Percentiles rank a stretch among this genome's conserved stretches.
These are phyloP conservation scores for Pachydiplax longipennis DNA, from an alignment of 2,888 invertebrate genomes.

Conservation along the genomic window DNA sequence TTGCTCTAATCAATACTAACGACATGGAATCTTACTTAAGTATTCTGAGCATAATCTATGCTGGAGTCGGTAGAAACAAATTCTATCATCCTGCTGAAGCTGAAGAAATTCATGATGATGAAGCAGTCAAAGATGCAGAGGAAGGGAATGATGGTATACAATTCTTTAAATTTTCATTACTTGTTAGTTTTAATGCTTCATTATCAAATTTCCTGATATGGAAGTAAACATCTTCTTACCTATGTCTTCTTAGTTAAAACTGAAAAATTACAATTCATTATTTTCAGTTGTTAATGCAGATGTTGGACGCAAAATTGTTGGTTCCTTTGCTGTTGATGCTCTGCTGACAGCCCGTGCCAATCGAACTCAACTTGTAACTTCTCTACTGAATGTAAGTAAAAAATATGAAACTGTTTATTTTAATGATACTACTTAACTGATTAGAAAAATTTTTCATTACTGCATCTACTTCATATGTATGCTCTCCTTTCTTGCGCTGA, in stretches of 20 bases:
- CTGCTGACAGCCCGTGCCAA: neutral
- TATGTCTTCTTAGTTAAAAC: too few relatives aligned
- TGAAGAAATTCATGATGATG: slow-evolving; percentile 56
- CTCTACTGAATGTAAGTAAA: slow-evolving; percentile 59
- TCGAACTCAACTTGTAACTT: neutral
- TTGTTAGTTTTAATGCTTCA: neutral
- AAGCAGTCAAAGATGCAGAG: slow-evolving; percentile 50
- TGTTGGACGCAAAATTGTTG: slow-evolving; percentile 61
- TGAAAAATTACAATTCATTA: neutral
- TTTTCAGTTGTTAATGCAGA: neutral
- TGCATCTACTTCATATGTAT: too few relatives aligned
- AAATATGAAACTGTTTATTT: slow-evolving; percentile 52
- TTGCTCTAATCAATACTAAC: slow-evolving; percentile 66
- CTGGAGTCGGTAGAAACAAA: slow-evolving; percentile 58
- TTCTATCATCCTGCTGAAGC: slow-evolving; percentile 52
- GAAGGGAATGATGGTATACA: slow-evolving; percentile 54
- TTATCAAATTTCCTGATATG: neutral
- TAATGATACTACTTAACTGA: slow-evolving; percentile 49
- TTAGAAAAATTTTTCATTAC: too few relatives aligned
- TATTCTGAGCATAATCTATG: slow-evolving; percentile 66
- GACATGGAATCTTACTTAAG: slow-evolving; percentile 70
- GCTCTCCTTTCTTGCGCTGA: too few relatives aligned
- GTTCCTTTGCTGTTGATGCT: slow-evolving; percentile 66
- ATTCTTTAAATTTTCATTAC: neutral
- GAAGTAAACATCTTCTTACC: neutral